Evolutionary conservation across 2,888 invertebrate species (phyloP).

Genomic region (Coecobrya sp.): DNA sequence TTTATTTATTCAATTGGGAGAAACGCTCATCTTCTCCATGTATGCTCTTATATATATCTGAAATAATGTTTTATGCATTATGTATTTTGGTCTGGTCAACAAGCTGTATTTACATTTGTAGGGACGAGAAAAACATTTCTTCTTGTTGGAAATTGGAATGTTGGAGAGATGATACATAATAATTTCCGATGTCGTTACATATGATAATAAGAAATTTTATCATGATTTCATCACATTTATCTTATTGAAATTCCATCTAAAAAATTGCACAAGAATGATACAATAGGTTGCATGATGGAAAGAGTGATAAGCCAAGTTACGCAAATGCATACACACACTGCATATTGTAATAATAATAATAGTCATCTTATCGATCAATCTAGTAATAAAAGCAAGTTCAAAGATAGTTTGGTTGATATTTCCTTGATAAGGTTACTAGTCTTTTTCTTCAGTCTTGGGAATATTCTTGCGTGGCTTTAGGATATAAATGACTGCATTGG

Average conservation of each 20-base stretch:
- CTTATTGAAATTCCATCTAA: neutral
- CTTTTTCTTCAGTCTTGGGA: neutral
- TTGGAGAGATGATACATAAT: slow-evolving; percentile 1
- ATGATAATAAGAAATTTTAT: neutral
- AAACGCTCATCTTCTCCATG: neutral
- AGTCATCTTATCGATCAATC: slow-evolving; percentile 31
- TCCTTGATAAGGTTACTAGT: slow-evolving; percentile 1
- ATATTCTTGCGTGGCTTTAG: slow-evolving; percentile 9
- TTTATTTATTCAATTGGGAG: slow-evolving; percentile 66
- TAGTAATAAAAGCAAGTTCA: neutral
- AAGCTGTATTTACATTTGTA: slow-evolving; percentile 21
- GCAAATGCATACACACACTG: too few relatives aligned
- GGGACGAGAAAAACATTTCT: neutral
- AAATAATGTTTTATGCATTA: slow-evolving; percentile 56
- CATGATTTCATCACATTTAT: slow-evolving; percentile 8
- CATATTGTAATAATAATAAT: slow-evolving; percentile 1
- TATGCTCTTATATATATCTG: neutral
- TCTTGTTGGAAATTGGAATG: slow-evolving; percentile 24
- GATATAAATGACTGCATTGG: slow-evolving; percentile 25
- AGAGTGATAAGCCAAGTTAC: neutral
- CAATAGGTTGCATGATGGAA: neutral
- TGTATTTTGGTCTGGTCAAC: slow-evolving; percentile 35
- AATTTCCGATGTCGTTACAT: neutral
- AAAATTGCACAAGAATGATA: neutral
- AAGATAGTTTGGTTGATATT: slow-evolving; percentile 46